These are phyloP conservation scores for Penaeus japonicus DNA, from an alignment of 1,140 invertebrate genomes.

Conservation along the genomic window DNA sequence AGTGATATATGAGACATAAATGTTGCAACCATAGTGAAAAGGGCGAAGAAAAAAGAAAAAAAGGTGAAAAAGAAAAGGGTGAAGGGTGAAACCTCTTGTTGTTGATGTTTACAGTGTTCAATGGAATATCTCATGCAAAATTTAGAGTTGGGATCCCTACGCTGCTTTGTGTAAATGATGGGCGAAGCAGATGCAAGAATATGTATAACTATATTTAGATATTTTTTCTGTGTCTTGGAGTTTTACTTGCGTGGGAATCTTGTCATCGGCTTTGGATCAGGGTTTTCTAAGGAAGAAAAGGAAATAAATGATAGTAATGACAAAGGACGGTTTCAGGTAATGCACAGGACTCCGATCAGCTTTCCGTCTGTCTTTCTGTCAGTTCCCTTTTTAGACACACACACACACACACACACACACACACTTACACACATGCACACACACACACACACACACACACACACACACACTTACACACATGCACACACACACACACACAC, in stretches of 20 bases:
- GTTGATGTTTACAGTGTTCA: constrained; percentile 7
- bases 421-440: background rate
- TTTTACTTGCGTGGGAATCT: too few species aligned
- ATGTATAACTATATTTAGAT: background rate
- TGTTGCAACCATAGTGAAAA: constrained; percentile 43
- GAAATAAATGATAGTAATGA: background rate
- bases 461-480: background rate
- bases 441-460: background rate
- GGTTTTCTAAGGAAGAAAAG: too few species aligned
- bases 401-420: background rate
- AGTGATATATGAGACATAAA: constrained; percentile 53
- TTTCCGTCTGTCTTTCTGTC: too few species aligned
- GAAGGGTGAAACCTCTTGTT: constrained; percentile 38
- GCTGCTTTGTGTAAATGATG: background rate
- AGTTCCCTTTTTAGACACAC: too few species aligned
- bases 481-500: too few species aligned
- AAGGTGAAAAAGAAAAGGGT: constrained; percentile 16
- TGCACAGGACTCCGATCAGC: constrained; percentile 9
- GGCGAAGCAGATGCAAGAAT: background rate
- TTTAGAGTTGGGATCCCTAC: background rate
- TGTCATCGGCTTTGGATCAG: too few species aligned
- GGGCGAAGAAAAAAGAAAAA: too few species aligned
- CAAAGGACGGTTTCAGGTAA: constrained; percentile 15
- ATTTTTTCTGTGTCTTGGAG: background rate
- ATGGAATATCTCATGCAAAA: constrained; percentile 38